Evolutionary conservation across 2,113 vertebrate species (phyloP), one percentile per base, ranked within the genome.

Genomic region (Atherinomorus stipes): DNA sequence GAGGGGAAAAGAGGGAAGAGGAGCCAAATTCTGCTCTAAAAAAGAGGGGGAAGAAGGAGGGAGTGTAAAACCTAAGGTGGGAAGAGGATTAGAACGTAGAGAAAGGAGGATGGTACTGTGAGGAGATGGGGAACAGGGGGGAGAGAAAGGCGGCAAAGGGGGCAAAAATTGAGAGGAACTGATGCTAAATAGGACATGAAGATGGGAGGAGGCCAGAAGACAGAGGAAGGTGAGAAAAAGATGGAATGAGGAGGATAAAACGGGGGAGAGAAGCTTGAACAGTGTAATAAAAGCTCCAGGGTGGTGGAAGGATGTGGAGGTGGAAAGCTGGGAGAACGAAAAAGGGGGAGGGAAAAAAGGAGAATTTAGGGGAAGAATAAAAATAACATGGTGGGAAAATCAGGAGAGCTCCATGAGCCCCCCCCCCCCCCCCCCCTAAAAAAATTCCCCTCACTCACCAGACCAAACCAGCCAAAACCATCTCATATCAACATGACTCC

Each of bases 401-500:
- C 4, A 44, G 42, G 44, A 19, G 16, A 47, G 18, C 42, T 4
- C 47, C 71, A 68, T 7, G 42, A 34, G 38, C 52, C 15, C 42
- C 49, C n/a, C n/a, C n/a, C n/a, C n/a, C n/a, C n/a, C n/a, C n/a
- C n/a, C n/a, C n/a, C n/a, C n/a, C n/a, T n/a, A n/a, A 31, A 45
- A 31, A 44, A 11, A 26, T 57, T 28, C 53, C 53, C 21, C 0
- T 52, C 71, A 22, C 19, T 45, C 74, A 56, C 59, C 80, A 80
- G 23, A 42, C 21, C 63, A 58, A 71, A 60, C 56, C 62, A 63
- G 65, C 34, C 65, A 57, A 80, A 74, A 69, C 47, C 75, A 52
- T 62, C 64, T 64, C 82, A 34, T 7, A 66, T 68, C 58, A 26
- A 64, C 28, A 16, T 5, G 59, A 58, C 64, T 69, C 75, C 62